Evolutionary conservation across 2,888 invertebrate species (phyloP), one percentile per base, ranked within the genome.

Genomic region (Clanis bilineata): DNA sequence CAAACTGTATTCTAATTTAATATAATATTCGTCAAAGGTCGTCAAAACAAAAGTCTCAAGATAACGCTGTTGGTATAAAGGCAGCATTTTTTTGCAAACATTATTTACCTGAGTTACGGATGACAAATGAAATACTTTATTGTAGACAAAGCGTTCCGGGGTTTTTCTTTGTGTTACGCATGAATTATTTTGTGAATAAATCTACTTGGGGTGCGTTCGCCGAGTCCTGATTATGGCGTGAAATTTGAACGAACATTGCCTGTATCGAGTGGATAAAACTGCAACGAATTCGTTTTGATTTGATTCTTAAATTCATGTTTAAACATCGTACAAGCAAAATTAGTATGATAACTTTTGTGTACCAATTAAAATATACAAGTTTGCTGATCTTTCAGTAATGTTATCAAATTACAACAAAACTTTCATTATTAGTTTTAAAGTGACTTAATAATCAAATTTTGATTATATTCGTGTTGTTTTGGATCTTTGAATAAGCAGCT

Each of bases 71-170:
- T 22, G n/a, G 32, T n/a, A 47, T 39, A 47, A 38, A 39, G 39
- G 39, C 25, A 9, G 51, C 21, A 51, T 39, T 72, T 66, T 71
- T 74, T 71, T 68, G 63, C 61, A 59, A 56, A 57, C 58, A 61
- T 23, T 57, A 62, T 57, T 55, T 57, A 61, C 58, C 60, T 66
- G 62, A 64, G 56, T 61, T 64, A 64, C 64, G 68, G 68, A 73
- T 76, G 71, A 79, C 71, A 77, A 72, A 77, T 78, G 69, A 76
- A 79, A 76, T 69, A 74, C 72, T 78, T 73, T 68, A 66, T 67
- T 69, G 67, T 65, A 70, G 64, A 71, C 64, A 73, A 75, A 73
- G 63, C 66, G 63, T 65, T 72, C 64, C 64, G 62, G 63, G 62
- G 63, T 69, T 70, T 73, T 71, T 66, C 68, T 70, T 67, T 66